Evolutionary conservation across 2,113 vertebrate genomes (phyloP).

Genomic region (Morone chrysops): DNA sequence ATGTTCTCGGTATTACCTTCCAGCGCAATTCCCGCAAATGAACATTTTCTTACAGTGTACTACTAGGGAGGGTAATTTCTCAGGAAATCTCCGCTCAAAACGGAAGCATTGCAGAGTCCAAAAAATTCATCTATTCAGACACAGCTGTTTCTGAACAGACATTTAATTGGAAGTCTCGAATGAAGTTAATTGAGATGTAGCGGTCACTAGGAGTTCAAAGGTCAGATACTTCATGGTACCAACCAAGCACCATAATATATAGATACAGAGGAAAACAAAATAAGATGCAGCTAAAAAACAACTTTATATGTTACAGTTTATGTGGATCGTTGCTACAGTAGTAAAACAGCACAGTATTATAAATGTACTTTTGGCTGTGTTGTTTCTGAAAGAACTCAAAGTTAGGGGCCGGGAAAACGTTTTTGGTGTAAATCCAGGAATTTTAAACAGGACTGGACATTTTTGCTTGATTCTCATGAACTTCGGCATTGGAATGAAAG

Average conservation of each 20-base stretch:
- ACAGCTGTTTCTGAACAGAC: conserved; percentile 18
- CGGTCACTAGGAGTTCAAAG: conserved; percentile 13
- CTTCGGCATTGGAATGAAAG: background rate
- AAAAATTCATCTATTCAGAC: background rate
- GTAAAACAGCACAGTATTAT: background rate
- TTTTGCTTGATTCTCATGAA: background rate
- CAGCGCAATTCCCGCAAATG: background rate
- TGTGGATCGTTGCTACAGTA: too few species aligned
- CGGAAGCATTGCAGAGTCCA: background rate
- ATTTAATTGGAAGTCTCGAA: background rate
- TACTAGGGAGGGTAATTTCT: background rate
- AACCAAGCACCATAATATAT: background rate
- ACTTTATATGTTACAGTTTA: background rate
- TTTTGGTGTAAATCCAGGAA: background rate
- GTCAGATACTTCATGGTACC: background rate
- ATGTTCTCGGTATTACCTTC: background rate
- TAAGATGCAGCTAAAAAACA: background rate
- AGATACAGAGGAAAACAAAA: background rate
- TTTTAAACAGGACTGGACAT: background rate
- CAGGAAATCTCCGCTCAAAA: background rate
- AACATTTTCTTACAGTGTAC: background rate
- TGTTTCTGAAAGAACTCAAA: background rate
- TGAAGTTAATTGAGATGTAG: conserved; percentile 4
- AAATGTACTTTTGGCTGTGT: background rate
- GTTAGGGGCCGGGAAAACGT: too few species aligned